Percentiles rank a stretch among this genome's conserved stretches.
phyloP scores from a whole-genome alignment of 2,113 vertebrate genomes.

The Atherinomorus stipes region DNA sequence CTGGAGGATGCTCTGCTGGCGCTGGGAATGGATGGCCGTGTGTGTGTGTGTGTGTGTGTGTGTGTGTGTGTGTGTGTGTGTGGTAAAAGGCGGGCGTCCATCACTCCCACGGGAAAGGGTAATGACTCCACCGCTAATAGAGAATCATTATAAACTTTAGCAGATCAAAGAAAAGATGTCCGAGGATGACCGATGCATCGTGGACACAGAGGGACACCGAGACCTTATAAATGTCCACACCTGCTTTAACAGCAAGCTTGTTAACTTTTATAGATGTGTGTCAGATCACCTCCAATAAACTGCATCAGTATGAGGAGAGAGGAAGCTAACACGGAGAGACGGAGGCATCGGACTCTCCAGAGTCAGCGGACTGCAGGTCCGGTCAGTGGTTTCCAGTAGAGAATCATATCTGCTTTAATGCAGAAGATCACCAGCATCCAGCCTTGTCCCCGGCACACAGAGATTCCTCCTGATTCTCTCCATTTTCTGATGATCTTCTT shows the following conservation, averaged over 20 bases:
- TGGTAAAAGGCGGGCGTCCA: slow-evolving; percentile 41
- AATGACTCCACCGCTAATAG: slow-evolving; percentile 67
- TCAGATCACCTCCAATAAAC: slow-evolving; percentile 58
- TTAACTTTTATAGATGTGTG: slow-evolving; percentile 72
- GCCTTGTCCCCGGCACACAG: too few species aligned
- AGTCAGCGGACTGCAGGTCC: too few species aligned
- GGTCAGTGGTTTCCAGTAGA: too few species aligned
- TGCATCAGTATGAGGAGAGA: slow-evolving; percentile 32
- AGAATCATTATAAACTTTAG: slow-evolving; percentile 75
- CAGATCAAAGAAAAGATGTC: slow-evolving; percentile 70
- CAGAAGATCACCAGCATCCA: too few species aligned
- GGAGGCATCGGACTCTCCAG: slow-evolving; percentile 3
- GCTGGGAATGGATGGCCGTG: slow-evolving; percentile 62
- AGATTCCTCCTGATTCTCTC: too few species aligned
- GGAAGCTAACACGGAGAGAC: slow-evolving; percentile 38
- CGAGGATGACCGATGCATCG: slow-evolving; percentile 54
- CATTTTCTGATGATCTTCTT: too few species aligned
- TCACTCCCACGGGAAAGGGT: slow-evolving; percentile 67
- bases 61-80: too few species aligned
- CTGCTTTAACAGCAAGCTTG: slow-evolving; percentile 58
- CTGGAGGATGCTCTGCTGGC: slow-evolving; percentile 51
- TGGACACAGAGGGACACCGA: slow-evolving; percentile 8
- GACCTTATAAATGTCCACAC: slow-evolving; percentile 68
- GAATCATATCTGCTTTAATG: too few species aligned
- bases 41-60: slow-evolving; percentile 35